Conservation (phyloP, 2,797 vertebrate species). For the Discoglossus pictus region DNA sequence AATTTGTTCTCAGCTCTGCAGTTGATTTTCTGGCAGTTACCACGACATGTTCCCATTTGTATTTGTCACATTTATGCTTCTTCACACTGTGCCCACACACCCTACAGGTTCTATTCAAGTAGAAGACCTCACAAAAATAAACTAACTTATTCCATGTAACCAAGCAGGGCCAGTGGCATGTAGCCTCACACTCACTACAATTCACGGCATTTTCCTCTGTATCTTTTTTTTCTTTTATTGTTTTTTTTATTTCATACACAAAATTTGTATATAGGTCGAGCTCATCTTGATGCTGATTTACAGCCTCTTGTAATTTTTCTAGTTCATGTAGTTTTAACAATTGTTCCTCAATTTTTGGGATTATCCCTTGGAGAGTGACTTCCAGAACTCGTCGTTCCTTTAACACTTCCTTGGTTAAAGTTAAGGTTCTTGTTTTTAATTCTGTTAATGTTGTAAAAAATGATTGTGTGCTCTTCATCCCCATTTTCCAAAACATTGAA, state of each 20-base stretch:
- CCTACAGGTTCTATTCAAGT: constrained; percentile 35
- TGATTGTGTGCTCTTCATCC: not conserved
- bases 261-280: constrained; percentile 15
- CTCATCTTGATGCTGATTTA: not conserved
- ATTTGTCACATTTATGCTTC: constrained; percentile 34
- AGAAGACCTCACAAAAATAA: constrained; percentile 34
- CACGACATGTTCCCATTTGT: constrained; percentile 48
- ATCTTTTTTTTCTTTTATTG: constrained; percentile 14
- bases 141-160: constrained; percentile 9
- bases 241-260: constrained; percentile 42
- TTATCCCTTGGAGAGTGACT: not conserved
- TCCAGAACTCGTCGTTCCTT: not conserved
- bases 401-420: constrained; percentile 7
- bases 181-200: constrained; percentile 14
- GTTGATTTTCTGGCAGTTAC: constrained; percentile 42
- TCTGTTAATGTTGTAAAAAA: not conserved
- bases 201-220: constrained; percentile 32
- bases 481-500: not conserved
- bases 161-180: constrained; percentile 46
- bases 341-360: not conserved
- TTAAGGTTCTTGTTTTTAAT: constrained; percentile 1
- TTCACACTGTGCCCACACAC: constrained; percentile 31
- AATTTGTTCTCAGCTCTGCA: too few species aligned
- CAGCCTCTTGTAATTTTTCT: not conserved
- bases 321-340: not conserved